A percentile compares a stretch with the other conserved stretches of the same genome.
These are phyloP conservation scores for Molossus molossus DNA, from an alignment of 2,797 vertebrate species.

Conservation along the genomic window DNA sequence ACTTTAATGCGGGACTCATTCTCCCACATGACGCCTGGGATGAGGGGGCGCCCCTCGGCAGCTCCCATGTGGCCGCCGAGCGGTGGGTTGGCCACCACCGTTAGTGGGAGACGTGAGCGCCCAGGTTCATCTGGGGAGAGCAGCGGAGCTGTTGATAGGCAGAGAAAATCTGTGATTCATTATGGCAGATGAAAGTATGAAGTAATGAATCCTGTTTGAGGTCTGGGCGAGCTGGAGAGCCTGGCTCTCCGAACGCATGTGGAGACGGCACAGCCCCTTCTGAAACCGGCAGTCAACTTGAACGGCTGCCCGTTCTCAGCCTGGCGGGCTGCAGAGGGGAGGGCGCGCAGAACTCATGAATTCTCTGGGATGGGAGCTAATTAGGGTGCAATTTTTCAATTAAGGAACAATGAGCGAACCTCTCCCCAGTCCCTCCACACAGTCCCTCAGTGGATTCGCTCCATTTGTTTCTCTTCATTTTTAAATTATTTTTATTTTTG, in stretches of 20 bases:
- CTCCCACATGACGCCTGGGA: not conserved
- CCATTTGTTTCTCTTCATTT: conserved; percentile 41
- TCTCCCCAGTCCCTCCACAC: not conserved
- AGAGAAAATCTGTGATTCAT: conserved; percentile 72
- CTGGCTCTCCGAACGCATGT: not conserved
- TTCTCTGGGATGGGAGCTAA: conserved; percentile 62
- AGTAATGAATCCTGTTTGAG: conserved; percentile 39
- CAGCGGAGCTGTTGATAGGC: conserved; percentile 39
- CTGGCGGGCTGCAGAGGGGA: conserved; percentile 18
- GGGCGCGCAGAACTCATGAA: not conserved
- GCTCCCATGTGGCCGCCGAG: not conserved
- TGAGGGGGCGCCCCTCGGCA: not conserved
- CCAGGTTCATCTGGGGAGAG: conserved; percentile 73
- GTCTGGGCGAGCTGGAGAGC: not conserved
- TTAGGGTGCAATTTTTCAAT: conserved; percentile 80
- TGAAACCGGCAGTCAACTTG: conserved; percentile 54
- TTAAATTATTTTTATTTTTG: not conserved
- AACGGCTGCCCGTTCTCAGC: conserved; percentile 24
- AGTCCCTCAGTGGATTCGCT: conserved; percentile 27
- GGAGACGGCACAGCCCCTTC: not conserved
- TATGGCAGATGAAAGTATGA: conserved; percentile 61
- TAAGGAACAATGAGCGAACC: conserved; percentile 34
- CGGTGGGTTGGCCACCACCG: not conserved
- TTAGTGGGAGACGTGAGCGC: not conserved
- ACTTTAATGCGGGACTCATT: not conserved